Evolutionary conservation across 2,113 vertebrate species (phyloP).

Genomic region (Nannobrachium achirus): DNA sequence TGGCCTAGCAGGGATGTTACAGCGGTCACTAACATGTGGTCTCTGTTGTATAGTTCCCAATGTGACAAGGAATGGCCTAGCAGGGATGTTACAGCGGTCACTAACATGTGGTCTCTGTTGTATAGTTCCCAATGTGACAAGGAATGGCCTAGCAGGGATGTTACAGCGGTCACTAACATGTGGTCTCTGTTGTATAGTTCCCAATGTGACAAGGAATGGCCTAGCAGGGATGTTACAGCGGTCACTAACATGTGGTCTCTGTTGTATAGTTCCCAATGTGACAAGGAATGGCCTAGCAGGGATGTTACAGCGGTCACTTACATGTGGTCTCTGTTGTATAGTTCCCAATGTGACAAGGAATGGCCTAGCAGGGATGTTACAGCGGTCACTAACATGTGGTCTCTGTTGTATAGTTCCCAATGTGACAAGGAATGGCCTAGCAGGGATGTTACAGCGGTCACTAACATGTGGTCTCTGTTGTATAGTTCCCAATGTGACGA

Average conservation of each 20-base stretch:
- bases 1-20: slow-evolving; percentile 93
- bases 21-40: slow-evolving; percentile 87
- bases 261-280: slow-evolving; percentile 85
- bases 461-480: slow-evolving; percentile 71
- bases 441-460: slow-evolving; percentile 91
- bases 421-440: slow-evolving; percentile 91
- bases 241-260: slow-evolving; percentile 80
- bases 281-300: slow-evolving; percentile 94
- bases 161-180: slow-evolving; percentile 91
- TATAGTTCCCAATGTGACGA: slow-evolving; percentile 88
- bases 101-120: slow-evolving; percentile 71
- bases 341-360: slow-evolving; percentile 91
- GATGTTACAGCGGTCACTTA: slow-evolving; percentile 91
- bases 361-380: slow-evolving; percentile 93
- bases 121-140: slow-evolving; percentile 88
- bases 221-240: slow-evolving; percentile 94
- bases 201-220: slow-evolving; percentile 90
- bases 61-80: slow-evolving; percentile 91
- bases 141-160: slow-evolving; percentile 94
- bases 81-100: slow-evolving; percentile 91
- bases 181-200: slow-evolving; percentile 79
- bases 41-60: slow-evolving; percentile 83
- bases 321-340: slow-evolving; percentile 64
- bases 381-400: slow-evolving; percentile 87
- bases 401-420: slow-evolving; percentile 83